Conservation (phyloP, 2,888 invertebrate genomes). For the Spialia ferax region DNA sequence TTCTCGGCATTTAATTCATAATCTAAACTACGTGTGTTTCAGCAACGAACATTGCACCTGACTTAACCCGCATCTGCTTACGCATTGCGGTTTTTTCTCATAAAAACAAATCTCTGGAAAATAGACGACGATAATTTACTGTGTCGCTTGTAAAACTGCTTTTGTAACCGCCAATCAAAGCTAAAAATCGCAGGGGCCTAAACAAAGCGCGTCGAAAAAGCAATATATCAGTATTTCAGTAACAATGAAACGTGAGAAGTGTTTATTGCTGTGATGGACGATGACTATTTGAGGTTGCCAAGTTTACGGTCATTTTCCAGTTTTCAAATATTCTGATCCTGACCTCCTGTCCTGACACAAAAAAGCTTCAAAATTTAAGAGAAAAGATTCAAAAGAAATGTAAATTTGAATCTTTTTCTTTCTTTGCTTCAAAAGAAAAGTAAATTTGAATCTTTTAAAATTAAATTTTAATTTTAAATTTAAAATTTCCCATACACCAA, state of each 20-base stretch:
- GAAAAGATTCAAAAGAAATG: too few relatives aligned
- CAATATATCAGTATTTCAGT: constrained; percentile 36
- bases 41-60: too few relatives aligned
- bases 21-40: too few relatives aligned
- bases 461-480: too few relatives aligned
- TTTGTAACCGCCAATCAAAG: constrained; percentile 14
- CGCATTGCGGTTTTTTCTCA: background rate
- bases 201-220: constrained; percentile 18
- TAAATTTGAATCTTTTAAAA: too few relatives aligned
- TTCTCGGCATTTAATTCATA: too few relatives aligned
- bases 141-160: background rate
- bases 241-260: constrained; percentile 37
- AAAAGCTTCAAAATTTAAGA: too few relatives aligned
- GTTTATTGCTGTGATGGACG: constrained; percentile 37
- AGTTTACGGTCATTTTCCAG: background rate
- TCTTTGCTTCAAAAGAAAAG: too few relatives aligned
- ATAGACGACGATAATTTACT: background rate
- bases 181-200: constrained; percentile 17
- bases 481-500: too few relatives aligned
- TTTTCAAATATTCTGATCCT: too few relatives aligned
- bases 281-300: background rate
- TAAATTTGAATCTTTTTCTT: too few relatives aligned
- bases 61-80: background rate
- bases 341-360: too few relatives aligned
- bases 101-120: background rate